Conservation (phyloP, 2,797 vertebrate genomes). For the Huso huso region DNA sequence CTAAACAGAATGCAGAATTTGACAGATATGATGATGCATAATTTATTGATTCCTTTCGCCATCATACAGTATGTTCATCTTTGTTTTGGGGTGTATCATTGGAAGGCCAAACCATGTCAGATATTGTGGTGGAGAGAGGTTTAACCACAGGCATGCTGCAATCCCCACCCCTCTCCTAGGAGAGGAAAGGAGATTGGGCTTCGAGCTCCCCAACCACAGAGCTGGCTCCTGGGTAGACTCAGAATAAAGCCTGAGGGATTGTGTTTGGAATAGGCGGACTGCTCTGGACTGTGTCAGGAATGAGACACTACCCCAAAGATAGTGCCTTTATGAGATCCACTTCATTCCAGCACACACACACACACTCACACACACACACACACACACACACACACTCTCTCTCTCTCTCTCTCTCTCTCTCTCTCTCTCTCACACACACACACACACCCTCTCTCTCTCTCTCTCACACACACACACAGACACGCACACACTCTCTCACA, state of each 20-base stretch:
- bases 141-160: too few relatives aligned
- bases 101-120: too few relatives aligned
- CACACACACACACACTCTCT: background rate
- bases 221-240: conserved; percentile 5
- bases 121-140: too few relatives aligned
- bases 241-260: conserved; percentile 11
- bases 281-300: conserved; percentile 20
- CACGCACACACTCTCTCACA: background rate
- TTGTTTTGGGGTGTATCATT: too few relatives aligned
- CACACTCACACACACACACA: conserved; percentile 1
- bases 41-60: too few relatives aligned
- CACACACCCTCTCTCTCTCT: background rate
- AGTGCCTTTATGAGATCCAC: conserved; percentile 8
- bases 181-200: background rate
- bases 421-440: background rate
- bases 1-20: too few relatives aligned
- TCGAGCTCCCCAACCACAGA: background rate
- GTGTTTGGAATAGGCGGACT: conserved; percentile 9
- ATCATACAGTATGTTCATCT: too few relatives aligned
- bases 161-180: background rate
- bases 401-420: background rate
- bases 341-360: conserved; percentile 3
- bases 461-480: background rate
- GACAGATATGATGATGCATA: too few relatives aligned
- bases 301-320: conserved; percentile 15